Percentiles rank a stretch among this genome's conserved stretches.
phyloP scores from a whole-genome alignment of 2,113 vertebrate genomes.

The Tetrao urogallus region DNA sequence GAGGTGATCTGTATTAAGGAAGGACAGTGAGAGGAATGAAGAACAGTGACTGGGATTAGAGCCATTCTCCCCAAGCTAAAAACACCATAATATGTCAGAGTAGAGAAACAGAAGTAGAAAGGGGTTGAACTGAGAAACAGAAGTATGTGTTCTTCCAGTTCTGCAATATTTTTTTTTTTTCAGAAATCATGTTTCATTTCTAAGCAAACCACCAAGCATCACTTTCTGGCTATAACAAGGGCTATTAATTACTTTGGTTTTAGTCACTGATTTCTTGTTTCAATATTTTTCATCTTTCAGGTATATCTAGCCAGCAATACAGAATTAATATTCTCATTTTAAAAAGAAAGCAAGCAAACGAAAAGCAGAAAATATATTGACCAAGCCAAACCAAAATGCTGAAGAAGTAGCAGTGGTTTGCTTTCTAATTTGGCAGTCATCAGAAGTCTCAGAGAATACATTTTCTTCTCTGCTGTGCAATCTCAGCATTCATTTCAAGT shows the following conservation, averaged over 20 bases:
- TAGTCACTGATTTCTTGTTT: not conserved
- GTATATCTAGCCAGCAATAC: not conserved
- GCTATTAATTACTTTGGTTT: not conserved
- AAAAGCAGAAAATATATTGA: not conserved
- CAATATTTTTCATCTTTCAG: not conserved
- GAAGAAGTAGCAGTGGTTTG: not conserved
- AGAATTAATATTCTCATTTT: not conserved
- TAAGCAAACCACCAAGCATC: not conserved
- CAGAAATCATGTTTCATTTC: not conserved
- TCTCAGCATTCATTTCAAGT: not conserved
- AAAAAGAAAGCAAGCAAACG: not conserved
- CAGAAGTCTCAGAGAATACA: not conserved
- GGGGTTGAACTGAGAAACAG: not conserved
- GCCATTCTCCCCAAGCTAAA: not conserved
- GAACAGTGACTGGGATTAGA: not conserved
- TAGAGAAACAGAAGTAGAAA: not conserved
- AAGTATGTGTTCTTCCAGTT: not conserved
- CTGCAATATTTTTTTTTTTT: not conserved
- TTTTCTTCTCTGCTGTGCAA: not conserved
- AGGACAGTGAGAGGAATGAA: not conserved
- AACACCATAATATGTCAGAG: not conserved
- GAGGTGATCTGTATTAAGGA: not conserved
- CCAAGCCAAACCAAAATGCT: not conserved
- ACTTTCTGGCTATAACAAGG: not conserved
- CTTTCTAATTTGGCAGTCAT: not conserved